A percentile compares a stretch with the other conserved stretches of the same genome.
phyloP scores from a whole-genome alignment of 1,140 invertebrate genomes.

The Vanessa atalanta region DNA sequence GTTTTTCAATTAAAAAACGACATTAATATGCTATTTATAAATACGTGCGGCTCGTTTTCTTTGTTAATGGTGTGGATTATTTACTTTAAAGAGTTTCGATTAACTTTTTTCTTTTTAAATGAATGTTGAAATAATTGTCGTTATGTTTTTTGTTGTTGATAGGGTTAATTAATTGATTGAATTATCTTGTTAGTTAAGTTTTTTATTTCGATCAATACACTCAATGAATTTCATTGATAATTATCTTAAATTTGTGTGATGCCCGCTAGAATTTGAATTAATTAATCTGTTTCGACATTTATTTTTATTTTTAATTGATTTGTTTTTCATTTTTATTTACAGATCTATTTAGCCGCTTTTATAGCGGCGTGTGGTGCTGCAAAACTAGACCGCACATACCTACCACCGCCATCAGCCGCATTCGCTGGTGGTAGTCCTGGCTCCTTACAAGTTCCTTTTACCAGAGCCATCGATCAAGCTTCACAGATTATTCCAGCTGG shows the following conservation, averaged over 20 bases:
- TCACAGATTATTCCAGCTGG: slow-evolving; percentile 51
- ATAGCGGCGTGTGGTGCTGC: slow-evolving; percentile 65
- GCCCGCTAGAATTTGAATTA: no score
- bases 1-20: slow-evolving; percentile 13
- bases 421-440: slow-evolving; percentile 73
- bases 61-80: no score
- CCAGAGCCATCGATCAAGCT: slow-evolving; percentile 46
- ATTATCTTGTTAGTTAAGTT: no score
- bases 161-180: no score
- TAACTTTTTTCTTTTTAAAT: no score
- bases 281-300: no score
- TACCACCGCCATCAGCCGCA: slow-evolving; percentile 81
- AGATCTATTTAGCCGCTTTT: slow-evolving; percentile 64
- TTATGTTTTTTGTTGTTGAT: no score
- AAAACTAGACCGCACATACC: slow-evolving; percentile 82
- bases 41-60: not conserved
- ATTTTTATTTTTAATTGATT: not conserved
- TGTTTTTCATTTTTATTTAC: slow-evolving; percentile 33
- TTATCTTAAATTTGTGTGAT: no score
- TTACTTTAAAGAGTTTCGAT: no score
- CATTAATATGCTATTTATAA: not conserved
- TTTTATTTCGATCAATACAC: no score
- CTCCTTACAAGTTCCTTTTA: slow-evolving; percentile 53
- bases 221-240: no score
- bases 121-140: no score